Evolutionary conservation across 2,888 invertebrate species (phyloP), one percentile per base, ranked within the genome.

Genomic region (Graphium colonna): DNA sequence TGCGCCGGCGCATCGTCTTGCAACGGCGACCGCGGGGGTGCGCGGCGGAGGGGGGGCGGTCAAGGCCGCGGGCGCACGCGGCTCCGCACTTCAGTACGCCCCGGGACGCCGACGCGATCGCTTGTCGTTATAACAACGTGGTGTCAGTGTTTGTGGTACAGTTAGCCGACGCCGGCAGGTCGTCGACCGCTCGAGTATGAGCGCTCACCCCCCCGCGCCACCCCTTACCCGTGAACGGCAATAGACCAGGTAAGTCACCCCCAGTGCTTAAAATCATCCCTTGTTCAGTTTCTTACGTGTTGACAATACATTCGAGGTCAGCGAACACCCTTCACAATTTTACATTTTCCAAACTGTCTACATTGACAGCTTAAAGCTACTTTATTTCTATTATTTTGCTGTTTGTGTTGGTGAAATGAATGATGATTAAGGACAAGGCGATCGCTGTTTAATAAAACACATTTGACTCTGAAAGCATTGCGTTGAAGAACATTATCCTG

Each of bases 141-240:
- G 63, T 67, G 62, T 49, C 51, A 57, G 56, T 57, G 62, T 60
- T 60, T 61, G 60, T 60, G 61, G 67, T 69, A 76, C 79, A 78
- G 82, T 82, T 75, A 75, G 56, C 63, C 67, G 62, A 60, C 58
- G 68, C 62, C 61, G 62, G 60, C 70, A 69, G 85, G 83, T 83
- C 84, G 80, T 68, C 82, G 83, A 85, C 85, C 85, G 83, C 77
- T 75, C 79, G 79, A 79, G 73, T 74, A 83, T 85, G 83, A 78
- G 71, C 75, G 71, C 75, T 72, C 77, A 75, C 60, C 64, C 68
- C 68, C n/a, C 41, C 52, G 42, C 69, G 62, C 69, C 65, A 63
- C 62, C 56, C 57, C 64, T 62, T 65, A 62, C 60, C 57, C 63
- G 53, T 45, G 47, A 62, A 68, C 67, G 67, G 55, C 56, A 60